These are phyloP conservation scores for Heterotilapia buettikoferi DNA, from an alignment of 2,113 vertebrate species.

Conservation along the genomic window DNA sequence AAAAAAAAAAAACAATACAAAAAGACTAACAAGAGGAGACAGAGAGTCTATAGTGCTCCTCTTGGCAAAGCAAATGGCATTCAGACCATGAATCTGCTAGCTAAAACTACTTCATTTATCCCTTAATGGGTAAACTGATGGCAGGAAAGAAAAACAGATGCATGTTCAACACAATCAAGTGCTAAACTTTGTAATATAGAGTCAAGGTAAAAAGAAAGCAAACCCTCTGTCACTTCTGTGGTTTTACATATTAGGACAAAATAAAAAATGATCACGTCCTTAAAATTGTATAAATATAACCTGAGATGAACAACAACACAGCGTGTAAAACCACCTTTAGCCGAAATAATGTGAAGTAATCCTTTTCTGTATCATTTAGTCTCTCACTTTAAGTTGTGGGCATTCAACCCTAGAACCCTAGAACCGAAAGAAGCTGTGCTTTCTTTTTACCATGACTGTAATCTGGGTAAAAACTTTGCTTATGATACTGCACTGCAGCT, in stretches of 20 bases:
- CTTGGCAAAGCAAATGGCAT: background rate
- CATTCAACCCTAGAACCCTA: background rate
- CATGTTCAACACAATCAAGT: background rate
- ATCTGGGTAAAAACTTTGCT: background rate
- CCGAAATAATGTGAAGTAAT: background rate
- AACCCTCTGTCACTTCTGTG: accelerated
- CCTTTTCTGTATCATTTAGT: background rate
- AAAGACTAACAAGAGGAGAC: background rate
- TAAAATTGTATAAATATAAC: background rate
- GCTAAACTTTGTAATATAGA: background rate
- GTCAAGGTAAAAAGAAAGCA: background rate
- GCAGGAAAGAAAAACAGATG: background rate
- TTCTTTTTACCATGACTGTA: background rate
- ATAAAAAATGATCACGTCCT: background rate
- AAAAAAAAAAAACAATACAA: background rate
- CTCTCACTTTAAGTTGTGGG: background rate
- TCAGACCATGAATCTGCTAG: background rate
- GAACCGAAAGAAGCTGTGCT: background rate
- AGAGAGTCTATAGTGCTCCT: background rate
- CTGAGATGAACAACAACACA: background rate
- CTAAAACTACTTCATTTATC: background rate
- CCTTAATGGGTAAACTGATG: background rate
- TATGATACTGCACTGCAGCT: background rate
- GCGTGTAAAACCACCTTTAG: background rate
- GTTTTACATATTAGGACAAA: background rate